Conservation (phyloP, 2,113 vertebrate genomes). For the Gadus macrocephalus region DNA sequence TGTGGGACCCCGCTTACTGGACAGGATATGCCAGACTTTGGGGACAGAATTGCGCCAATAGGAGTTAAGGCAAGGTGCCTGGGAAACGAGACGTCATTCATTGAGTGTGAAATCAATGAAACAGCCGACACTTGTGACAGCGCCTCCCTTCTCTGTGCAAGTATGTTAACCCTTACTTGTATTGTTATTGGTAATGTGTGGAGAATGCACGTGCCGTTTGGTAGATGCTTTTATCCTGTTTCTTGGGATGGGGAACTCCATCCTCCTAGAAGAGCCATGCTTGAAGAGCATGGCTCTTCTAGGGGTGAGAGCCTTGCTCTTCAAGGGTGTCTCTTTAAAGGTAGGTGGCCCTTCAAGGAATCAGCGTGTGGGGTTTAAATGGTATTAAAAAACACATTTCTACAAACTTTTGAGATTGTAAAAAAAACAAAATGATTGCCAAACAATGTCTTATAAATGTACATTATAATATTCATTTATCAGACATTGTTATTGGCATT, state of each 20-base stretch:
- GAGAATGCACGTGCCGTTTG: no score
- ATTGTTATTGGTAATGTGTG: neutral
- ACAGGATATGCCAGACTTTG: neutral
- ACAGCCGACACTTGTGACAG: slow-evolving; percentile 32
- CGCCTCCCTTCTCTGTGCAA: slow-evolving; percentile 38
- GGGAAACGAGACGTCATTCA: slow-evolving; percentile 58
- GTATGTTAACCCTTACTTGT: slow-evolving; percentile 31
- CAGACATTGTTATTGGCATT: neutral
- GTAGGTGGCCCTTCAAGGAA: no score
- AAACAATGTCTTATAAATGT: no score
- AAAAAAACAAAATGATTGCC: no score
- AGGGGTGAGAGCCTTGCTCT: no score
- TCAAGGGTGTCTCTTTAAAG: no score
- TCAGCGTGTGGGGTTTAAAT: no score
- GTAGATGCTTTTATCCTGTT: neutral
- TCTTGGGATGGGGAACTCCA: no score
- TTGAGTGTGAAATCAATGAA: slow-evolving; percentile 30
- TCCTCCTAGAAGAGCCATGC: no score
- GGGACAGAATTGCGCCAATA: neutral
- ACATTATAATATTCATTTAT: neutral
- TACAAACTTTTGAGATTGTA: no score
- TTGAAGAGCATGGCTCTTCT: no score
- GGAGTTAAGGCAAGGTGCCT: slow-evolving; percentile 40
- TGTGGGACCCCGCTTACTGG: slow-evolving; percentile 29
- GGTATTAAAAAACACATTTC: no score